Percentiles rank a stretch among this genome's conserved stretches.
Evolutionary conservation across 2,888 invertebrate species (phyloP).

Genomic region (Tuta absoluta): DNA sequence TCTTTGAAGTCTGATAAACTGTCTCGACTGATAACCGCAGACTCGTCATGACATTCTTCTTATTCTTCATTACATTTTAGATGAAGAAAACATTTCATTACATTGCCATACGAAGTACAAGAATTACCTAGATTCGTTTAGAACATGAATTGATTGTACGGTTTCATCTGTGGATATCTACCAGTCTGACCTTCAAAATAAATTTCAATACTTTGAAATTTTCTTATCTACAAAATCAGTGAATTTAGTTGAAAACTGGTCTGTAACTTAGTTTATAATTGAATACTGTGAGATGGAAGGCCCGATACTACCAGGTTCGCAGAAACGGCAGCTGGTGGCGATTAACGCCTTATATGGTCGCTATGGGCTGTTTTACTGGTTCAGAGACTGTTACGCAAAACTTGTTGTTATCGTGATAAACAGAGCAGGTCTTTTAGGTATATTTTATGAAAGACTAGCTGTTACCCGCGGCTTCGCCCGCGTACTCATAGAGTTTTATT

Average conservation of each 20-base stretch:
- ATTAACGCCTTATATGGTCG: slow-evolving; percentile 48
- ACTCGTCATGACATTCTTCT: too few relatives aligned
- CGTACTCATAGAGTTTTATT: too few relatives aligned
- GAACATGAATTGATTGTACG: too few relatives aligned
- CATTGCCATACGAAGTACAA: too few relatives aligned
- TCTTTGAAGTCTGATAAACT: background rate
- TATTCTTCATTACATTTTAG: too few relatives aligned
- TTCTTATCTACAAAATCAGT: background rate
- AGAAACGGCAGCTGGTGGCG: slow-evolving; percentile 46
- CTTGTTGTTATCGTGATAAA: background rate
- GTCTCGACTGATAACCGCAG: too few relatives aligned
- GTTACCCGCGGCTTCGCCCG: too few relatives aligned
- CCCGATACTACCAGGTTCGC: slow-evolving; percentile 35
- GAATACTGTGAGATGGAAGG: slow-evolving; percentile 11
- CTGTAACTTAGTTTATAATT: slow-evolving; percentile 19
- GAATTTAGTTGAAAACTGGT: background rate
- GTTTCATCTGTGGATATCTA: background rate
- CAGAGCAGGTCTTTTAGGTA: background rate
- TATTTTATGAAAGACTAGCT: background rate
- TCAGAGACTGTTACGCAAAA: background rate
- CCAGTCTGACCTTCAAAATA: background rate
- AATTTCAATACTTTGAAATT: background rate
- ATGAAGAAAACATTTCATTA: too few relatives aligned
- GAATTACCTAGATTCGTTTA: too few relatives aligned
- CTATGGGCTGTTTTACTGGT: slow-evolving; percentile 16